Evolutionary conservation across 2,888 invertebrate species (phyloP), one percentile per base, ranked within the genome.

Genomic region (Agrypnus murinus): DNA sequence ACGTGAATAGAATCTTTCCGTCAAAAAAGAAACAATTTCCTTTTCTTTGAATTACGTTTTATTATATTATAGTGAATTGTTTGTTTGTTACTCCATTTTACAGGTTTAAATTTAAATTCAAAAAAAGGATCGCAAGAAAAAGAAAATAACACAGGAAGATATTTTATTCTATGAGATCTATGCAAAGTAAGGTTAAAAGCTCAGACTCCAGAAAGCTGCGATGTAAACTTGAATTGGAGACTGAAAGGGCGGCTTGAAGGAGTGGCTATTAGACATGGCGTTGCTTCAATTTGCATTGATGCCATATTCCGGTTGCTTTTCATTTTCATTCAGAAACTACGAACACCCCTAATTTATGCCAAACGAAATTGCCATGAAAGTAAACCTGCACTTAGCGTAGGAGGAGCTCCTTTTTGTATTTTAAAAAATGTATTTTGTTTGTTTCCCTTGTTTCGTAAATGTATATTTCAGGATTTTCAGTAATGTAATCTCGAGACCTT

Each of bases 231-330:
- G 60, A 60, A 58, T 40, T 58, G 58, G 58, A 38, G 58, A 58
- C 17, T 58, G 58, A 58, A 58, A 58, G 45, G 45, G 31, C 25
- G 45, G 31, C 25, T 25, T 25, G 38, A 60, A 60, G 45, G 46
- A 66, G 40, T 46, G 59, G 46, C 66, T 59, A 66, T 58, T 66
- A 59, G 46, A 66, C 48, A 66, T 46, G 58, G 40, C 58, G 48
- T 66, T 45, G 43, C 58, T 66, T 66, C 66, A 57, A 66, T 66
- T 66, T 66, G 48, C 58, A 66, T 66, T 66, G 60, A 46, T 60
- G 32, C 43, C 60, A 46, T 31, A 46, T 60, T 60, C 60, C 60
- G 46, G 60, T 46, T 60, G 60, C 32, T 46, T 60, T 60, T 60
- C 60, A 60, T 55, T 45, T 50, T 60, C 45, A 60, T 60, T 60